Evolutionary conservation across 1,140 invertebrate genomes (phyloP).

Genomic region (Drosophila navojoa): DNA sequence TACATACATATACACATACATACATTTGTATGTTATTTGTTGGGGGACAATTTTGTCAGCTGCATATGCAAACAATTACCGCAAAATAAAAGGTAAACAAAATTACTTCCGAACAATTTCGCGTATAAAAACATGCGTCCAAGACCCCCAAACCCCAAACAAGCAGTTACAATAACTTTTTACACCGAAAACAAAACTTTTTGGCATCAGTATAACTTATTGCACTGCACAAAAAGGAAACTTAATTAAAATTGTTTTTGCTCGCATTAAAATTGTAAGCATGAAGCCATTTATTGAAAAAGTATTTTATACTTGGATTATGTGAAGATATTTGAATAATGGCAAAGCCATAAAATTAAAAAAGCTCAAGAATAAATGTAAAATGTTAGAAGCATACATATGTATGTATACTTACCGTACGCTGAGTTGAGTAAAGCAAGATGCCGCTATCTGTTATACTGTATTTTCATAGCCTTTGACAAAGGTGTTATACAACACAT

Average conservation of each 20-base stretch:
- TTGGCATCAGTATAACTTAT: neutral
- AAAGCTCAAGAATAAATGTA: no score
- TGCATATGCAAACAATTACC: slow-evolving; percentile 80
- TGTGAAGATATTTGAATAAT: no score
- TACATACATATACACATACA: neutral
- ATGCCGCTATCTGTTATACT: no score
- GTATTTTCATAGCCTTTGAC: no score
- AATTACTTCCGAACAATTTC: slow-evolving; percentile 79
- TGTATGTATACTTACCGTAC: no score
- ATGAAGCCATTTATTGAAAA: neutral
- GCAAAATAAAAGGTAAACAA: slow-evolving; percentile 80
- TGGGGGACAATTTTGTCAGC: slow-evolving; percentile 69
- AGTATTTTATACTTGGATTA: neutral
- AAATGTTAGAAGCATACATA: no score
- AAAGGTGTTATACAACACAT: no score
- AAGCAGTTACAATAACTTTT: slow-evolving; percentile 54
- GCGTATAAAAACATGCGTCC: slow-evolving; percentile 60
- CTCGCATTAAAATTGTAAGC: neutral
- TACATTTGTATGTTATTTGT: slow-evolving; percentile 57
- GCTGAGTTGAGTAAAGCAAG: no score
- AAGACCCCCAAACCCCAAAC: neutral
- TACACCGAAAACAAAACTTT: neutral
- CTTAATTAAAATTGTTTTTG: slow-evolving; percentile 31
- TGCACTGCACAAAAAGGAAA: slow-evolving; percentile 1
- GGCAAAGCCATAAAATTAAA: no score